Percentiles rank a stretch among this genome's conserved stretches.
These are phyloP conservation scores for Iguana delicatissima DNA, from an alignment of 2,797 vertebrate genomes.

Conservation along the genomic window DNA sequence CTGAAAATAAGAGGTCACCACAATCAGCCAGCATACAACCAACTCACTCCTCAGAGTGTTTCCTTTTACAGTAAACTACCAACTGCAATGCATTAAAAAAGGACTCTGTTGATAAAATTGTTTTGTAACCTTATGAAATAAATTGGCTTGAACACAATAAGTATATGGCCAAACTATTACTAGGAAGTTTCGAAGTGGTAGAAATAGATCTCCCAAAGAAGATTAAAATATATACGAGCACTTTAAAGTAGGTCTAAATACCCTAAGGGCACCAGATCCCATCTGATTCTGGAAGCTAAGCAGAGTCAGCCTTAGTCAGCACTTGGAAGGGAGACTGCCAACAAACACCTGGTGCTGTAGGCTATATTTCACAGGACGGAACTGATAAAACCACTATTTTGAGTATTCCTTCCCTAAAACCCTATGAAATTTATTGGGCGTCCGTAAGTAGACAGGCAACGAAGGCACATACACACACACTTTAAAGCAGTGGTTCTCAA, in stretches of 20 bases:
- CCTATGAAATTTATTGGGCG: too few relatives aligned
- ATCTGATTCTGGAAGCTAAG: too few relatives aligned
- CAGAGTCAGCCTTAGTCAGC: too few relatives aligned
- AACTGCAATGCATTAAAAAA: background rate
- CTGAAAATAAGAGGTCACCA: conserved; percentile 12
- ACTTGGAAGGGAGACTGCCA: too few relatives aligned
- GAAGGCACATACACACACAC: too few relatives aligned
- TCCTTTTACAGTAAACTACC: conserved; percentile 1
- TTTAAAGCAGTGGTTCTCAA: too few relatives aligned
- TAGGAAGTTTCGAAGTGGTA: background rate
- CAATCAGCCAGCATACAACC: background rate
- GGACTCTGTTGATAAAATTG: conserved; percentile 8
- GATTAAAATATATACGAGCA: background rate
- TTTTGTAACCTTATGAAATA: conserved; percentile 27
- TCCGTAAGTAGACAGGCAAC: too few relatives aligned
- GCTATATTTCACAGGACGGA: too few relatives aligned
- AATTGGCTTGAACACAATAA: background rate
- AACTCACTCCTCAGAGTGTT: conserved; percentile 5
- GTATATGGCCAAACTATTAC: background rate
- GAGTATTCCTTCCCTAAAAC: too few relatives aligned
- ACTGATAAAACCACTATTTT: too few relatives aligned
- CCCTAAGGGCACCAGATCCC: too few relatives aligned
- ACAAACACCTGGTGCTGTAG: too few relatives aligned
- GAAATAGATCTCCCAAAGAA: background rate
- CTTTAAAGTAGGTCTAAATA: background rate